Conservation (phyloP, 2,113 vertebrate species). For the Felis chaus region DNA sequence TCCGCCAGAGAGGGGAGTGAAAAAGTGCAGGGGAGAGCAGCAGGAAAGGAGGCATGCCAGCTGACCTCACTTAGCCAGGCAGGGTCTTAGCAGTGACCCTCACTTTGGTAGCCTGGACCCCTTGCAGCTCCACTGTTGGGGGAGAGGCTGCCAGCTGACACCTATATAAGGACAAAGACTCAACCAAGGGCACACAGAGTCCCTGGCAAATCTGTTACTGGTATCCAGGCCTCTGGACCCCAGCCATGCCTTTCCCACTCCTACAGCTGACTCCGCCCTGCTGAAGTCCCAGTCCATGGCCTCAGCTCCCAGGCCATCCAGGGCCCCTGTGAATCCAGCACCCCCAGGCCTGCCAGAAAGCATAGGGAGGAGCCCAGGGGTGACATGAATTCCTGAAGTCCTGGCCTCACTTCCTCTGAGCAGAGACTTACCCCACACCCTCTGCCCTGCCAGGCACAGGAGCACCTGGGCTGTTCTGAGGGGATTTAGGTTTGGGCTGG, state of each 20-base stretch:
- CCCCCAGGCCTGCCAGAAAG: neutral
- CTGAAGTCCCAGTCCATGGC: neutral
- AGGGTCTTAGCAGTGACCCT: neutral
- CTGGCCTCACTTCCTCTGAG: neutral
- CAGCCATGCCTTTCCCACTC: neutral
- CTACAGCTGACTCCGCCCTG: neutral
- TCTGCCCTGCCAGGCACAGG: neutral
- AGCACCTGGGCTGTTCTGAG: neutral
- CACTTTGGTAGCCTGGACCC: neutral
- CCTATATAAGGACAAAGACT: neutral
- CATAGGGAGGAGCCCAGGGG: neutral
- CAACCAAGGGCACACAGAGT: neutral
- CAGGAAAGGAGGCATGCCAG: neutral
- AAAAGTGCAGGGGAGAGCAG: neutral
- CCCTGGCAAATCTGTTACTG: neutral
- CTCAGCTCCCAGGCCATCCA: neutral
- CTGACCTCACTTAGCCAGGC: neutral
- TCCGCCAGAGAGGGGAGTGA: neutral
- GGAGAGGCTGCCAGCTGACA: neutral
- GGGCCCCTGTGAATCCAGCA: neutral
- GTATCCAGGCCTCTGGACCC: neutral
- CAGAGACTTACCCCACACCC: neutral
- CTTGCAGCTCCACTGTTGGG: neutral
- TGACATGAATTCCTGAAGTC: neutral
- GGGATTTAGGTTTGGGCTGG: neutral